Conservation (phyloP, 35 echinoderm and acorn worm genomes). For the Heliocidaris erythrogramma region DNA sequence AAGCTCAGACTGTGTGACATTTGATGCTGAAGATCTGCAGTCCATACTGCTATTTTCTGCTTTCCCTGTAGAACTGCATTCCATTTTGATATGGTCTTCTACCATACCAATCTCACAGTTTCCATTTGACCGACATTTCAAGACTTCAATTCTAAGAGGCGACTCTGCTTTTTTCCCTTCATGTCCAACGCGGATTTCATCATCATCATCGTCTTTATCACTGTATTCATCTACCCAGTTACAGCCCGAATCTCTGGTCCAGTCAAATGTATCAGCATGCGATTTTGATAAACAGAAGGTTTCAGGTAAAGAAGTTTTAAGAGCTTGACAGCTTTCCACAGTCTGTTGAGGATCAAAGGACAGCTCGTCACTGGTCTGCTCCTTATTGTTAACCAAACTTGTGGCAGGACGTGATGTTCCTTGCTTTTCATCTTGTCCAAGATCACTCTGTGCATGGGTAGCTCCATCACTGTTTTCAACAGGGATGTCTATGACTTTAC, state of each 20-base stretch:
- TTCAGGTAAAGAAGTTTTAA: background rate
- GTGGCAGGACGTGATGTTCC: background rate
- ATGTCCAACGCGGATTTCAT: background rate
- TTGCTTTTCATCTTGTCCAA: background rate
- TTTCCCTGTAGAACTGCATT: background rate
- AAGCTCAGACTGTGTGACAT: background rate
- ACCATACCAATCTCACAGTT: background rate
- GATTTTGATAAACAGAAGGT: background rate
- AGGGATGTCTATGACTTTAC: background rate
- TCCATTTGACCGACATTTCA: background rate
- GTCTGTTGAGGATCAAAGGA: background rate
- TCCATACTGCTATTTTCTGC: background rate
- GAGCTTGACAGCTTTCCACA: background rate
- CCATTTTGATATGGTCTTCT: background rate
- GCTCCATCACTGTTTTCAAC: background rate
- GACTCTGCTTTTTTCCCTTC: background rate
- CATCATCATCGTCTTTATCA: background rate
- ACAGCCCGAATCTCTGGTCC: background rate
- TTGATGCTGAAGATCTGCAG: background rate
- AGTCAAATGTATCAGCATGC: background rate
- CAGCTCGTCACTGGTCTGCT: background rate
- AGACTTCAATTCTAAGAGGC: background rate
- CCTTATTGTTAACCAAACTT: background rate
- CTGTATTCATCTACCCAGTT: background rate
- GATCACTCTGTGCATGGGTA: background rate